Evolutionary conservation across 2,797 vertebrate genomes (phyloP), one percentile per base, ranked within the genome.

Genomic region (Selene dorsalis): DNA sequence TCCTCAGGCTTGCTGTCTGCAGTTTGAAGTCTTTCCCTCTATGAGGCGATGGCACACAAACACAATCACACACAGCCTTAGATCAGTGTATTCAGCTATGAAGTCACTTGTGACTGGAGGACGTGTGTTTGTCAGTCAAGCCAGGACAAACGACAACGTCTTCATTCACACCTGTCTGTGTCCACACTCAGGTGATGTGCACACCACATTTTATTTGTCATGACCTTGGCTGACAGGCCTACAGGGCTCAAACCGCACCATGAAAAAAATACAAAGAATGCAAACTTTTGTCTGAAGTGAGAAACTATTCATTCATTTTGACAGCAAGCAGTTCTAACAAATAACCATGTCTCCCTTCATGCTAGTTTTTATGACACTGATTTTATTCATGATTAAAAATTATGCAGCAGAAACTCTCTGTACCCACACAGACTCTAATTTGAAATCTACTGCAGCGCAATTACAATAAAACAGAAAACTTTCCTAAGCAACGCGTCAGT

Each of bases 101-200:
- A 84, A 84, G 80, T 84, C 0, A 72, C 67, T 75, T 82, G 69
- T 75, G 67, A 77, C 77, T 77, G 22, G 55, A 69, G 59, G 69
- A 79, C 48, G 69, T 75, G 73, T 38, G 2, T 80, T 80, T 60
- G 67, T 79, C 52, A 11, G 38, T 77, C 64, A 66, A 22, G 1
- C 45, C 56, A 67, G 55, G 43, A 58, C 43, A 80, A 78, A 84
- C 35, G n/a, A 60, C 13, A 16, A 30, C 0, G 2, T 62, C 63
- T 72, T 69, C 16, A 43, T 58, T 26, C 45, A 50, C 52, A 6
- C 52, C 5, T 56, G 52, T 6, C 2, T 5, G 26, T 16, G n/a
- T 26, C 22, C 45, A 56, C n/a, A 17, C 4, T 43, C n/a, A 39
- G 39, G 30, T 60, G 30, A 20, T 35, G 48, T 12, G 4, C 48